Evolutionary conservation across 2,113 vertebrate genomes (phyloP), one percentile per base, ranked within the genome.

Genomic region (Argyrosomus japonicus): DNA sequence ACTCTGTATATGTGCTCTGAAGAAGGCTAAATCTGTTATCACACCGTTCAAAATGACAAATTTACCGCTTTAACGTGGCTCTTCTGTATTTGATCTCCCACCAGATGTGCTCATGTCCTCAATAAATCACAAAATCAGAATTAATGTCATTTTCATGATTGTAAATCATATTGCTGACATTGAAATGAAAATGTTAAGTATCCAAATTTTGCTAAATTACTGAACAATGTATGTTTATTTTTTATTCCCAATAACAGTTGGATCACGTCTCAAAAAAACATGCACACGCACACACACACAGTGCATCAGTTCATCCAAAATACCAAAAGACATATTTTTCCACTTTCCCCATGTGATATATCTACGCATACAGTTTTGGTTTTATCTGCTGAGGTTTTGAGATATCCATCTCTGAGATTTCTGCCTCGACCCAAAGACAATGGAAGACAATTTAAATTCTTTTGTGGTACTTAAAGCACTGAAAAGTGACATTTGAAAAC

Each of bases 401-500:
- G 86, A 90, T 86, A 67, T 81, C 73, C 48, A 79, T 91, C 82
- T 69, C 43, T 27, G 9, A 65, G 64, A 74, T 65, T 79, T 75
- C 32, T 50, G 76, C 45, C 57, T 79, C 13, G 53, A 81, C 36
- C 5, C 32, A 80, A 75, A 83, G 74, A 91, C 90, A 90, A 85
- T 87, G 57, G 75, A 61, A 62, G 77, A 61, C 23, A 48, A 81
- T 83, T 63, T 57, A 57, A 70, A 88, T 78, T 77, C 21, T 83
- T 77, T 68, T 81, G 48, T 56, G 68, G 75, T 27, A 23, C 53
- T 81, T 60, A 61, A 81, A 85, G 68, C 14, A 40, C 72, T 79
- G 60, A 68, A 67, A 81, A 79, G 19, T 86, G 81, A 80, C 82
- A 85, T 89, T 88, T 81, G 54, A 72, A 88, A 87, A 88, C 72